phyloP scores from a whole-genome alignment of 1,140 invertebrate species.

The Globodera rostochiensis region DNA sequence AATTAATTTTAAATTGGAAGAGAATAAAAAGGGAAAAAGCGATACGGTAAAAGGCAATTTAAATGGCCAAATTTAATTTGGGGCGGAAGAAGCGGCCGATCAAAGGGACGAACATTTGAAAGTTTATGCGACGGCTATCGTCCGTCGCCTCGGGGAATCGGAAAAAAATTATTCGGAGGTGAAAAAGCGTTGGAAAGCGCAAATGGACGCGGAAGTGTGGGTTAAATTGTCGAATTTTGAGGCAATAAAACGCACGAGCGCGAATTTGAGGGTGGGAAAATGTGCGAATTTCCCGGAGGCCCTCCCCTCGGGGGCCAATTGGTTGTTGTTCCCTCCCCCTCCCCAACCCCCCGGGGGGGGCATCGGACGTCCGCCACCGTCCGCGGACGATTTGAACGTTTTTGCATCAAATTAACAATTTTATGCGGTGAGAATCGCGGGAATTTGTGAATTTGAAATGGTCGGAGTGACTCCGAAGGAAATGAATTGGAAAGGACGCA shows the following conservation, averaged over 20 bases:
- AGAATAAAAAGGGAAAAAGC: too few relatives aligned
- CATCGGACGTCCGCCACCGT: not conserved
- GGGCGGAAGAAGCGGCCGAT: not conserved
- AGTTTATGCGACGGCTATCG: not conserved
- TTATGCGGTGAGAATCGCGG: conserved; percentile 1
- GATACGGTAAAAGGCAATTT: too few relatives aligned
- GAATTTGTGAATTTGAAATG: conserved; percentile 5
- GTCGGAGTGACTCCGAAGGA: not conserved
- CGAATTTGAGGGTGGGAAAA: not conserved
- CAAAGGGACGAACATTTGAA: not conserved
- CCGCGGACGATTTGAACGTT: not conserved
- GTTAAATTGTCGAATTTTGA: not conserved
- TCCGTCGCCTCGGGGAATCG: not conserved
- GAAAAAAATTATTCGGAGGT: not conserved
- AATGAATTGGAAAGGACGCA: not conserved
- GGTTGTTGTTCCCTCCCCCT: not conserved
- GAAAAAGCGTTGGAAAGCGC: not conserved
- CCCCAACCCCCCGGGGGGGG: too few relatives aligned
- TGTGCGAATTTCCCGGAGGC: not conserved
- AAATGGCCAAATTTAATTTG: not conserved
- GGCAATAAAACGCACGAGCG: not conserved
- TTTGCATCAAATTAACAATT: not conserved
- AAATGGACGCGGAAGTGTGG: not conserved
- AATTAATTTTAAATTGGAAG: too few relatives aligned
- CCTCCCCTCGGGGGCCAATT: not conserved